Evolutionary conservation across 1,140 invertebrate genomes (phyloP), one percentile per base, ranked within the genome.

Genomic region (Wiebesia pumilae): DNA sequence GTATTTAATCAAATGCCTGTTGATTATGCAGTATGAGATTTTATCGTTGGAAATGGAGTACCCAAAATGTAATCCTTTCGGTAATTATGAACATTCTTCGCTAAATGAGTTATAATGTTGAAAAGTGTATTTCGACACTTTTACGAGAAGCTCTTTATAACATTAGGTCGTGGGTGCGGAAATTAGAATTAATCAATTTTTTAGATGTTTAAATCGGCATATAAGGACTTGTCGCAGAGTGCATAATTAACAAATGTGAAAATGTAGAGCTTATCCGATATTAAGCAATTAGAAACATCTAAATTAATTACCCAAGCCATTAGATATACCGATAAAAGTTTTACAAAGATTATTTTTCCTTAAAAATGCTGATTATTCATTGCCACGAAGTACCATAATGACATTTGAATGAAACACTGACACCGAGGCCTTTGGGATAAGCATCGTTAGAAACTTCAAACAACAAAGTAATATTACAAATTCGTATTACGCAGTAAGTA

Each of bases 1-100:
- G 54, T 69, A 81, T 85, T 81, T 75, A 81, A 73, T 85, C 78
- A 85, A 85, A 78, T 85, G 51, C 3, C 38, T 79, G 78, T 73
- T 85, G 78, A 85, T 85, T 80, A 71, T 67, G 77, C 19, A 77
- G 75, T 67, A 80, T 38, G 83, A 27, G 16, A 75, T 84, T 84
- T 84, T 65, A 84, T 77, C 79, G 62, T 78, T 21, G 7, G 27
- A 33, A 14, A 58, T 38, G 2, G 14, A 62, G 40, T 62, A 2
- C 0, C 38, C 27, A 0, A 58, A 77, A n/a, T 77, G 2, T 38
- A 0, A 80, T 80, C 47, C n/a, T 62, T 62, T 33, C 33, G 47
- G 58, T 33, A 51, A 79, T 54, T 12, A 79, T 4, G 77, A 58
- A 30, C 9, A 58, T 79, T 24, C 30, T 38, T 51, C 3, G 10